Conservation (phyloP, 2,888 invertebrate genomes). For the Panorpa germanica region DNA sequence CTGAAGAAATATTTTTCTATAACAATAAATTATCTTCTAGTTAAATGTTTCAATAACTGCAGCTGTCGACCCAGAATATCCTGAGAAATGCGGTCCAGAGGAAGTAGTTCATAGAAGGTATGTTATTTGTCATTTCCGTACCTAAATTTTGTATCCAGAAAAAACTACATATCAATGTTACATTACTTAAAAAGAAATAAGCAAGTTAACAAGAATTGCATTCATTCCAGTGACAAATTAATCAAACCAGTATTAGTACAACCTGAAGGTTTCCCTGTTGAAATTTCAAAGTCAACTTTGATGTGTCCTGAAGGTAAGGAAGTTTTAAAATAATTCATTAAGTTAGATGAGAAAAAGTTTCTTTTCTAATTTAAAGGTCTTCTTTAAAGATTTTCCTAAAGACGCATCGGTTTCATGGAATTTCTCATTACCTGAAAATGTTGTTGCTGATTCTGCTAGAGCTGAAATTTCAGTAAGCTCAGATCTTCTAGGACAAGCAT, state of each 20-base stretch:
- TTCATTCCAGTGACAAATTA: conserved; percentile 34
- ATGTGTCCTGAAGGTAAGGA: conserved; percentile 38
- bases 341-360: conserved; percentile 9
- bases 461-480: conserved; percentile 35
- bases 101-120: conserved; percentile 26
- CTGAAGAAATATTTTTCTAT: no score
- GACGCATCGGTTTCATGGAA: conserved; percentile 23
- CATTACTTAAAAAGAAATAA: no score
- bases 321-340: background rate
- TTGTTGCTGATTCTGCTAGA: conserved; percentile 39
- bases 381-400: conserved; percentile 6
- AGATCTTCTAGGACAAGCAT: conserved; percentile 37
- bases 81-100: conserved; percentile 28
- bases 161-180: no score
- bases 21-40: no score
- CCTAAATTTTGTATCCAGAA: no score
- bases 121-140: no score
- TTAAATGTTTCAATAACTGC: conserved; percentile 32
- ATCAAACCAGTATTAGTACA: conserved; percentile 39
- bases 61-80: conserved; percentile 25
- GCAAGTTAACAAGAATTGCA: no score
- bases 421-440: conserved; percentile 39
- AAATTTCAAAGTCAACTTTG: conserved; percentile 42
- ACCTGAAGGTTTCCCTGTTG: conserved; percentile 51
- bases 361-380: no score